Conservation (phyloP, 2,113 vertebrate genomes). For the Rattus norvegicus region DNA sequence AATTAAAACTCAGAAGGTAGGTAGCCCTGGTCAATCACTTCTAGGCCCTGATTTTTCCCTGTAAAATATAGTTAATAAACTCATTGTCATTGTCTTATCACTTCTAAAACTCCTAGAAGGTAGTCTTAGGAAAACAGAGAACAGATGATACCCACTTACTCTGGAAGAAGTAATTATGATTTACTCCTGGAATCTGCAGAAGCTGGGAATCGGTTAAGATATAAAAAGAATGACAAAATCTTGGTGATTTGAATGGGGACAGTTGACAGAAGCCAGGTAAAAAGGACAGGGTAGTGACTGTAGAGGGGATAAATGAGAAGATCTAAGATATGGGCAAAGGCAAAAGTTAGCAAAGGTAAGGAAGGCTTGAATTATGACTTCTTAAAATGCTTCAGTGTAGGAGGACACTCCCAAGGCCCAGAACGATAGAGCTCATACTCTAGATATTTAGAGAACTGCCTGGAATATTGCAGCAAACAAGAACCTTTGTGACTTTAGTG, state of each 20-base stretch:
- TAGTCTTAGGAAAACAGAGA: constrained; percentile 16
- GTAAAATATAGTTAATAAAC: neutral
- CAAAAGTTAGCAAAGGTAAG: neutral
- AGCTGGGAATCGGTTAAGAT: neutral
- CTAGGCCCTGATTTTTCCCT: neutral
- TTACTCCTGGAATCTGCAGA: neutral
- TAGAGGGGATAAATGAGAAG: constrained; percentile 28
- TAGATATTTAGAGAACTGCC: neutral
- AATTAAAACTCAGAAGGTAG: neutral
- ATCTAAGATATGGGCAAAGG: neutral
- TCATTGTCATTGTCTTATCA: neutral
- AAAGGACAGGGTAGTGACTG: neutral
- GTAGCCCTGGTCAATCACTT: neutral
- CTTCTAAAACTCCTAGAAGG: neutral
- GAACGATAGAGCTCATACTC: neutral
- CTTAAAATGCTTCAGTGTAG: neutral
- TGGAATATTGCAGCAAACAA: neutral
- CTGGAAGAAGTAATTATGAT: neutral
- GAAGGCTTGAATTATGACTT: neutral
- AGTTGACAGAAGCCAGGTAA: neutral
- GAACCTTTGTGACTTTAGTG: neutral
- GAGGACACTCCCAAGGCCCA: neutral
- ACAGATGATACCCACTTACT: neutral
- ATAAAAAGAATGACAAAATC: neutral
- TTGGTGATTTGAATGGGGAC: neutral